Evolutionary conservation across 2,888 invertebrate species (phyloP), one percentile per base, ranked within the genome.

Genomic region (Morpho helenor): DNA sequence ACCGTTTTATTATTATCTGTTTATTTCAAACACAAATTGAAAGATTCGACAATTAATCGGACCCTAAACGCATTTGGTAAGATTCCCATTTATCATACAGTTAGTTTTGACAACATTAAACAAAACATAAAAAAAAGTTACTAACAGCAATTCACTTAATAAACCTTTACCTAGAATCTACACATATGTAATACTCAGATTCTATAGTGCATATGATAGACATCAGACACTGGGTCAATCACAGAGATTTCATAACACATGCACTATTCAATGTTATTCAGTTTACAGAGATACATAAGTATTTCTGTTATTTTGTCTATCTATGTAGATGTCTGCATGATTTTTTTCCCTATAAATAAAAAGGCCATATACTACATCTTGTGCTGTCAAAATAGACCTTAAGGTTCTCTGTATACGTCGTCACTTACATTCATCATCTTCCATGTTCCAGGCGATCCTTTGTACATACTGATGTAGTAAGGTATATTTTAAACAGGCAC

Each of bases 21-120:
- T 89, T 88, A 87, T 87, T 87, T 86, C 74, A 86, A 88, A 88
- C 88, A 88, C 88, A 88, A 88, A 85, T 85, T 87, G 86, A 82
- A 87, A 84, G 84, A 87, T 80, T 82, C 66, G 82, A 86, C 82
- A 87, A 77, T 82, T 82, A 80, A 79, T 81, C 82, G 80, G 83
- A 82, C 77, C 82, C 81, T 84, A 82, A 80, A 82, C 80, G 80
- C 78, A 77, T 81, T 82, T 69, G 77, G 83, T 81, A 84, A 83
- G 80, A 81, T 81, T 87, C 77, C 84, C 79, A 83, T 82, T 80
- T 80, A 79, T 81, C 75, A 81, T 77, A 76, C 82, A 84, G 85
- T 88, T 87, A 88, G 85, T 88, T 85, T 73, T 76, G 82, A 86
- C 85, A 87, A 87, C 85, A 84, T 87, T 84, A 84, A 87, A 87